Conservation (phyloP, 2,888 invertebrate genomes). For the Lomographa bimaculata region DNA sequence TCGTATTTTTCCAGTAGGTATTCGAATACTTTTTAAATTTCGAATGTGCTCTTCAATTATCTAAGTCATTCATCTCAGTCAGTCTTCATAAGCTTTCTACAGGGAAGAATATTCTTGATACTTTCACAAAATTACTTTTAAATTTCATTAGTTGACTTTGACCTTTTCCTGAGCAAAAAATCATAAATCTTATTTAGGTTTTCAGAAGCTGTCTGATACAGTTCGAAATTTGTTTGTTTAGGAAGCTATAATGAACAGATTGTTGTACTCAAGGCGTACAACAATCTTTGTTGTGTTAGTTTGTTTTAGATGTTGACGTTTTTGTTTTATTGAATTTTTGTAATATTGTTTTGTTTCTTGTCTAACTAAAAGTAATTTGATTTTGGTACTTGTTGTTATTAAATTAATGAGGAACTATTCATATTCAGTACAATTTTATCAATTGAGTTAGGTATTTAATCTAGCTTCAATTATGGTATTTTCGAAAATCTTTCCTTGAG, state of each 20-base stretch:
- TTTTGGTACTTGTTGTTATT: too few relatives aligned
- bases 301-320: constrained; percentile 5
- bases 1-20: too few relatives aligned
- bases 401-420: too few relatives aligned
- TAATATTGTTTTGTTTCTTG: too few relatives aligned
- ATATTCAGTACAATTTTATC: too few relatives aligned
- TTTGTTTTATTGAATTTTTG: too few relatives aligned
- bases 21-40: constrained; percentile 52
- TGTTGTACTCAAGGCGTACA: constrained; percentile 16
- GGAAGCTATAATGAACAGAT: constrained; percentile 30
- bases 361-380: too few relatives aligned
- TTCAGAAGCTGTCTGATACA: constrained; percentile 22
- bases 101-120: constrained; percentile 56
- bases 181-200: constrained; percentile 46
- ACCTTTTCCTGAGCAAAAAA: constrained; percentile 38
- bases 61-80: constrained; percentile 70
- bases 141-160: constrained; percentile 44
- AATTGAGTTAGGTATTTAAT: too few relatives aligned
- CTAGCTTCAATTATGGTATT: too few relatives aligned
- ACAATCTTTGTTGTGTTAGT: constrained; percentile 13
- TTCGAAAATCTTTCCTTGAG: too few relatives aligned
- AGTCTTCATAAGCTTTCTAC: constrained; percentile 55
- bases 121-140: constrained; percentile 45
- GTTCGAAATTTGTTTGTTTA: constrained; percentile 29
- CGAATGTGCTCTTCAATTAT: constrained; percentile 64